Percentiles rank a stretch among this genome's conserved stretches.
Conservation (phyloP, 2,797 vertebrate genomes). For the Sphenodon punctatus region DNA sequence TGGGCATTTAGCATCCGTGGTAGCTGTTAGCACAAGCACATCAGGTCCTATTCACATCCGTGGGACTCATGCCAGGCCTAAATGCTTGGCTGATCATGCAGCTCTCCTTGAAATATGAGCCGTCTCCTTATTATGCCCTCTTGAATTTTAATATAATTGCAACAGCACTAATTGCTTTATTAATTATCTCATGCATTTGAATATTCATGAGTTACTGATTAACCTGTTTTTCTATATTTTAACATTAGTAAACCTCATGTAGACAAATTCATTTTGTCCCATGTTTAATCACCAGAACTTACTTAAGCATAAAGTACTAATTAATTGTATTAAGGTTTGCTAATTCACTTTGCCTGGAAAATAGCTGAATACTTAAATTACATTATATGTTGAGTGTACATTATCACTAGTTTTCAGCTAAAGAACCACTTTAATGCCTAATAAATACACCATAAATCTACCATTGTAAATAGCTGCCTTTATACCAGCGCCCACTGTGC, state of each 20-base stretch:
- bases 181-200: not conserved
- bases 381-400: constrained; percentile 25
- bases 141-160: not conserved
- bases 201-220: not conserved
- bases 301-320: constrained; percentile 20
- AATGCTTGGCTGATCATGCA: no score
- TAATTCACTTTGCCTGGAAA: constrained; percentile 41
- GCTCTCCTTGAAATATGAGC: not conserved
- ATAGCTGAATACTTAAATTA: constrained; percentile 48
- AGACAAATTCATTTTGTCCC: constrained; percentile 33
- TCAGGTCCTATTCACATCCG: no score
- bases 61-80: no score
- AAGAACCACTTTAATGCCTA: constrained; percentile 61
- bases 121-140: not conserved
- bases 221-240: constrained; percentile 5
- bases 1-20: no score
- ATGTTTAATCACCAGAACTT: not conserved
- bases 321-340: constrained; percentile 47
- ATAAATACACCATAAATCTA: constrained; percentile 63
- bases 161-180: not conserved
- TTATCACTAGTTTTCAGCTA: constrained; percentile 56
- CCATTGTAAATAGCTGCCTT: constrained; percentile 52
- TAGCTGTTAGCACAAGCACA: no score
- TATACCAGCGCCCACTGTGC: constrained; percentile 31
- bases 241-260: constrained; percentile 11